These are phyloP conservation scores for Notothenia rossii DNA, from an alignment of 2,113 vertebrate genomes.

Conservation along the genomic window DNA sequence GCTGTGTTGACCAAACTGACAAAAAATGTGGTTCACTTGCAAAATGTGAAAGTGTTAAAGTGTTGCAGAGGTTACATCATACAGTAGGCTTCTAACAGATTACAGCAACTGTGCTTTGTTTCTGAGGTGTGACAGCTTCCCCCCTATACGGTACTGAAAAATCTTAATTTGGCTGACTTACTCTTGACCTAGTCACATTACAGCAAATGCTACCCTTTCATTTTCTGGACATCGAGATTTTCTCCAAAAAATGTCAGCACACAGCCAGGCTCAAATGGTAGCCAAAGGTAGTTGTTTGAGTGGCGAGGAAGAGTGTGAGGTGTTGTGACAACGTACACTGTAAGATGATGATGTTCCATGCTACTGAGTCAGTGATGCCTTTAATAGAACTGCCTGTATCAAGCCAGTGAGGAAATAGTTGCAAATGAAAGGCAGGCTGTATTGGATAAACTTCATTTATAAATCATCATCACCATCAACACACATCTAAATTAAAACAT, in stretches of 20 bases:
- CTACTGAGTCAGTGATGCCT: slow-evolving; percentile 16
- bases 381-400: slow-evolving; percentile 24
- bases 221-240: slow-evolving; percentile 33
- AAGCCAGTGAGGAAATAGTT: not conserved
- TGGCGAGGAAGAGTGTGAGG: not conserved
- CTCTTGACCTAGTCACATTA: slow-evolving; percentile 39
- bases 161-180: slow-evolving; percentile 29
- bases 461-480: not conserved
- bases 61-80: slow-evolving; percentile 25
- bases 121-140: slow-evolving; percentile 14
- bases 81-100: not conserved
- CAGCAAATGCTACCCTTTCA: slow-evolving; percentile 11
- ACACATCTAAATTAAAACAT: too few species aligned
- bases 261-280: slow-evolving; percentile 3
- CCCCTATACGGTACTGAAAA: not conserved
- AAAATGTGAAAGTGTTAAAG: too few species aligned
- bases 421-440: slow-evolving; percentile 19
- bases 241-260: not conserved
- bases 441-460: slow-evolving; percentile 28
- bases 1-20: too few species aligned
- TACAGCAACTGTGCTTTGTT: slow-evolving; percentile 3
- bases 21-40: too few species aligned
- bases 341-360: not conserved
- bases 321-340: not conserved
- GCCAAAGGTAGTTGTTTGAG: not conserved